Evolutionary conservation across 2,888 invertebrate genomes (phyloP).

Genomic region (Caenorhabditis imperialis): DNA sequence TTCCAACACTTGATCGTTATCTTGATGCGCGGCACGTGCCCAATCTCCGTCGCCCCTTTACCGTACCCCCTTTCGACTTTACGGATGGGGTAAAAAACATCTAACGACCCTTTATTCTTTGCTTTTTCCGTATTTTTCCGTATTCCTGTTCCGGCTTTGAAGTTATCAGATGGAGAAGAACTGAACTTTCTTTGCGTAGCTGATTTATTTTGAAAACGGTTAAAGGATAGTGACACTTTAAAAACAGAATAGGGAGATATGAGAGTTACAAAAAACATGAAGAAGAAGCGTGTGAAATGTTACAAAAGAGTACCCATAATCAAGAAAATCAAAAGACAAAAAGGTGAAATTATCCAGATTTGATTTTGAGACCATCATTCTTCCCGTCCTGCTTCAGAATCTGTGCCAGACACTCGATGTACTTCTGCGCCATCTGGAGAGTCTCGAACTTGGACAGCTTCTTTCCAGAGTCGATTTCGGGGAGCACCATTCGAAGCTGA

Average conservation of each 20-base stretch:
- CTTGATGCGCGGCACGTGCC: slow-evolving; percentile 52
- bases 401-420: slow-evolving; percentile 69
- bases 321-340: neutral
- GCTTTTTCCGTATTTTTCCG: too few species aligned
- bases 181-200: neutral
- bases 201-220: slow-evolving; percentile 6
- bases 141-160: slow-evolving; percentile 4
- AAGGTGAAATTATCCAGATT: slow-evolving; percentile 10
- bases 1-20: slow-evolving; percentile 14
- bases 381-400: slow-evolving; percentile 52
- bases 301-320: slow-evolving; percentile 29
- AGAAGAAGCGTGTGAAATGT: neutral
- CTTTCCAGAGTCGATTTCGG: slow-evolving; percentile 75
- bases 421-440: slow-evolving; percentile 77
- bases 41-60: slow-evolving; percentile 4
- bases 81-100: slow-evolving; percentile 39
- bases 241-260: neutral
- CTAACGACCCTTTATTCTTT: slow-evolving; percentile 28
- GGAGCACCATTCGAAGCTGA: slow-evolving; percentile 76
- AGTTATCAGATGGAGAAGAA: too few species aligned
- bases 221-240: neutral
- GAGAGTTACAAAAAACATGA: neutral
- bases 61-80: slow-evolving; percentile 41
- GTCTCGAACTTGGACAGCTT: slow-evolving; percentile 78
- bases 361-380: slow-evolving; percentile 10